Evolutionary conservation across 2,888 invertebrate genomes (phyloP), one percentile per base, ranked within the genome.

Genomic region (Itoplectis maculator): DNA sequence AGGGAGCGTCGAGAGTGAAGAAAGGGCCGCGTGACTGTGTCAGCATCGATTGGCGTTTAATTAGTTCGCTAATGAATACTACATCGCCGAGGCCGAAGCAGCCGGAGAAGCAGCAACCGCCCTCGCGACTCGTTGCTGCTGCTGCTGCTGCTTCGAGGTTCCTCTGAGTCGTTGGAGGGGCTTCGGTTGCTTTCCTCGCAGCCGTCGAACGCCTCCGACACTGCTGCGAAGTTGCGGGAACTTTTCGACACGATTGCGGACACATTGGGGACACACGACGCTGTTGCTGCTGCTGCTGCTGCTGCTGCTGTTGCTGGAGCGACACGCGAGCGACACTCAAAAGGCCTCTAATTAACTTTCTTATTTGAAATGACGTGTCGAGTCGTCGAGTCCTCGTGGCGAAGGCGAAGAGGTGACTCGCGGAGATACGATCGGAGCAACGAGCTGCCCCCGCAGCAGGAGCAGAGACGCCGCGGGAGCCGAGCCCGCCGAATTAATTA

Each of bases 301-400:
- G n/a, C n/a, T n/a, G 29, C 29, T 29, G 29, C 29, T 5, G 5
- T 5, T 5, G 29, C 29, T n/a, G 29, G 29, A 29, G 29, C 11
- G 45, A n/a, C n/a, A n/a, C 13, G 3, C n/a, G 45, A 13, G 11
- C 45, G n/a, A 45, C 45, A n/a, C 45, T 11, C n/a, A 45, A 89
- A 88, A 88, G 89, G 88, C 89, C 89, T 89, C 90, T 91, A 91
- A 90, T 91, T 91, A 91, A 91, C 90, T 89, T 90, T 90, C 89
- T 88, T 90, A 91, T 91, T 91, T 90, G 88, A 90, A 91, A 89
- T 91, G 89, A 89, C 63, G 78, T 29, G 29, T 49, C 63, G 63
- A 63, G 47, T 29, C 29, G 3, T 2, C 29, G 29, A 29, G 29
- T 2, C 29, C n/a, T n/a, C n/a, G n/a, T n/a, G n/a, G n/a, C n/a